A percentile compares a stretch with the other conserved stretches of the same genome.
Conservation (phyloP, 2,113 vertebrate species). For the Gallinago jamesoni region DNA sequence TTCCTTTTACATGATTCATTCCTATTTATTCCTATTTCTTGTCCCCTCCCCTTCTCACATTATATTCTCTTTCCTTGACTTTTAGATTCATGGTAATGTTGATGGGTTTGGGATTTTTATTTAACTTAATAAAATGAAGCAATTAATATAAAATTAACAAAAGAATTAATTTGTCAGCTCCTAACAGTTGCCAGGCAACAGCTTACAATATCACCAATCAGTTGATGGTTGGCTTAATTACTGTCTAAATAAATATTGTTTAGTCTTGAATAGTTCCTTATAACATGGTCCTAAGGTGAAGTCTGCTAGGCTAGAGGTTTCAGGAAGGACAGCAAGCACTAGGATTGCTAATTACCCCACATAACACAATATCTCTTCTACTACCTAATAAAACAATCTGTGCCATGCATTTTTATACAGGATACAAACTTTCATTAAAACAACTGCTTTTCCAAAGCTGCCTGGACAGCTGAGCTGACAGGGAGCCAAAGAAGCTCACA, state of each 20-base stretch:
- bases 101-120: background rate
- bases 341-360: background rate
- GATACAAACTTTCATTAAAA: background rate
- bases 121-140: background rate
- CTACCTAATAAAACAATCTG: background rate
- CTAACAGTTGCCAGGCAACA: constrained; percentile 19
- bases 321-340: background rate
- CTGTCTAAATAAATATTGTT: background rate
- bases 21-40: background rate
- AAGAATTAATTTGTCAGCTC: background rate
- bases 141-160: constrained; percentile 6
- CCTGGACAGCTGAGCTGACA: background rate
- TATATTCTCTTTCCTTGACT: background rate
- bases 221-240: background rate
- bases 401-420: background rate
- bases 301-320: background rate
- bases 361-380: background rate
- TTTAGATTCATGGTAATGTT: background rate
- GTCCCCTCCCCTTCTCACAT: background rate
- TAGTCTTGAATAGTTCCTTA: background rate
- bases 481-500: background rate
- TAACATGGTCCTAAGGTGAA: background rate
- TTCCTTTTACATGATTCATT: background rate
- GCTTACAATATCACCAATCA: background rate
- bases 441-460: background rate